A percentile compares a stretch with the other conserved stretches of the same genome.
These are phyloP conservation scores for Cercocebus atys DNA, from an alignment of 2,113 vertebrate genomes.

Conservation along the genomic window DNA sequence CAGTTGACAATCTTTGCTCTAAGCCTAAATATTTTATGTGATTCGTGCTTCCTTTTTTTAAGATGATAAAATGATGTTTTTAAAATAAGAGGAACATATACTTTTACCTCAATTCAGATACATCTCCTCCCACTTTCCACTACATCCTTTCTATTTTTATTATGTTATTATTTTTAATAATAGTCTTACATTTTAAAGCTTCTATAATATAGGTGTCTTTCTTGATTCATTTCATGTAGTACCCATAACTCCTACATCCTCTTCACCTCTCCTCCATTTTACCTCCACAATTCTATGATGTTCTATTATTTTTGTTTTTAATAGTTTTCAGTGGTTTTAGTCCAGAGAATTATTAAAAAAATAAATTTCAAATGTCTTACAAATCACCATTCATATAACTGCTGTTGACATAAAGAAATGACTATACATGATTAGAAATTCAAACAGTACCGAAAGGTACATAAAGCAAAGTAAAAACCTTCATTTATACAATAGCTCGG, in stretches of 20 bases:
- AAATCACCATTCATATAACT: not conserved
- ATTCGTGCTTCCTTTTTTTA: not conserved
- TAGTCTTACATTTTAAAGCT: slow-evolving; percentile 3
- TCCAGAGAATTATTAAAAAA: slow-evolving; percentile 2
- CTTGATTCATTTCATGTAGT: not conserved
- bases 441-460: not conserved
- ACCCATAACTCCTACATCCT: not conserved
- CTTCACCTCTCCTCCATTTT: not conserved
- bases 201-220: not conserved
- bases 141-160: not conserved
- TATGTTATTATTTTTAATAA: slow-evolving; percentile 10
- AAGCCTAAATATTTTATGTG: not conserved
- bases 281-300: not conserved
- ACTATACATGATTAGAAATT: not conserved
- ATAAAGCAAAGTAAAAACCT: slow-evolving; percentile 2
- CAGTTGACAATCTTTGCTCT: not conserved
- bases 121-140: not conserved
- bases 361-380: not conserved
- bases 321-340: not conserved
- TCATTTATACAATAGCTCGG: not conserved
- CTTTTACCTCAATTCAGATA: not conserved
- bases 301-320: slow-evolving; percentile 28
- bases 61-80: not conserved
- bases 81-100: not conserved
- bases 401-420: slow-evolving; percentile 37